Evolutionary conservation across 2,113 vertebrate species (phyloP).

Genomic region (Piprites chloris): DNA sequence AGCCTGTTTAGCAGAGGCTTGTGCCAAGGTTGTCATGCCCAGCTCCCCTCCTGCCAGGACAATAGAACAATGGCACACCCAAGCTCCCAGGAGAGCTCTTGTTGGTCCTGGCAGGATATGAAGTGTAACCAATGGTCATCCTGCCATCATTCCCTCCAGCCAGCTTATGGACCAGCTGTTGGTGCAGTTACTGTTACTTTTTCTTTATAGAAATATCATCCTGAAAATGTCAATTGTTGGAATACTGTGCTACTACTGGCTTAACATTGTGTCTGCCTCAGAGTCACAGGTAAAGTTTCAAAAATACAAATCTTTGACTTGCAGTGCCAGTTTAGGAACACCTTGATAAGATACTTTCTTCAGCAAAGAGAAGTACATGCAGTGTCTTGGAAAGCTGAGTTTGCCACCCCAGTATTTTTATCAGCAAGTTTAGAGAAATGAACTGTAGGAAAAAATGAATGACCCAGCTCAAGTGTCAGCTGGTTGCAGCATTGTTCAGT

Average conservation of each 20-base stretch:
- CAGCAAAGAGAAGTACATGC: neutral
- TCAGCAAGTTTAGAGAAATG: neutral
- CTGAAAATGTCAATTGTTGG: constrained; percentile 88
- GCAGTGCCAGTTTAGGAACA: neutral
- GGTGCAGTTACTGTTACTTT: neutral
- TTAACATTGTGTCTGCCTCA: constrained; percentile 72
- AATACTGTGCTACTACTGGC: constrained; percentile 94
- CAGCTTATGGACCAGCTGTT: neutral
- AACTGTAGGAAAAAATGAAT: neutral
- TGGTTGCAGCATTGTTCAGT: neutral
- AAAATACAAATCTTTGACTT: neutral
- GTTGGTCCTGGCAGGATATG: neutral
- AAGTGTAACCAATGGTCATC: neutral
- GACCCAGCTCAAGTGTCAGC: neutral
- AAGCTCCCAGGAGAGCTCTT: neutral
- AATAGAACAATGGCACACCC: neutral
- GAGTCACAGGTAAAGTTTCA: constrained; percentile 56
- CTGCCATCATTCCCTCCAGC: neutral
- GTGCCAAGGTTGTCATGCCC: neutral
- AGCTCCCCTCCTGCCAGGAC: neutral
- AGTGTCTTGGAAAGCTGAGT: neutral
- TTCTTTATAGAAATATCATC: constrained; percentile 80
- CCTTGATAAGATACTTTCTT: neutral
- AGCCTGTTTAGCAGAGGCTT: neutral
- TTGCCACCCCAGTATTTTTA: neutral